These are phyloP conservation scores for Sycophila texana DNA, from an alignment of 2,888 invertebrate species.

Conservation along the genomic window DNA sequence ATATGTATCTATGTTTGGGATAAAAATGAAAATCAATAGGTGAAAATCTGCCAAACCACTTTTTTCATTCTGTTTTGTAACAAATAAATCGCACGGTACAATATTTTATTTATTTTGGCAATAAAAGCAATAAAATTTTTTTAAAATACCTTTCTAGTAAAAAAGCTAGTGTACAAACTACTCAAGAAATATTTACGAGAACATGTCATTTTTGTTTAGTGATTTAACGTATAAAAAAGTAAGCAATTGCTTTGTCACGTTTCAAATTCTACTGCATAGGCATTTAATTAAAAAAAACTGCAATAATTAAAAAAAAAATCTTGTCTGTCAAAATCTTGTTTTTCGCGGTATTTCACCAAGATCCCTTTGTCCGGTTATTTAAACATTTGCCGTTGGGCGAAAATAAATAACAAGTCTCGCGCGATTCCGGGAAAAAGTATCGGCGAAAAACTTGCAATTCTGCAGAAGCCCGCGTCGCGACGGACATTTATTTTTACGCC, in stretches of 20 bases:
- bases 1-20: too few relatives aligned
- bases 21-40: too few relatives aligned
- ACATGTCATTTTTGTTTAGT: background rate
- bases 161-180: too few relatives aligned
- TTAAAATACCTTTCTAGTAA: too few relatives aligned
- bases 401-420: conserved; percentile 10
- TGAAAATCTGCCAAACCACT: too few relatives aligned
- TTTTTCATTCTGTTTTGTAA: too few relatives aligned
- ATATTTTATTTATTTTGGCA: too few relatives aligned
- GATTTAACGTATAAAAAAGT: background rate
- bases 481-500: conserved; percentile 6
- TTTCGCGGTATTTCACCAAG: too few relatives aligned
- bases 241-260: conserved; percentile 16
- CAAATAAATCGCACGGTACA: too few relatives aligned
- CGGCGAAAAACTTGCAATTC: conserved; percentile 19
- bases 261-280: background rate
- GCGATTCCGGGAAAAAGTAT: background rate
- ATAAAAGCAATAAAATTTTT: too few relatives aligned
- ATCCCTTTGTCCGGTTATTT: background rate
- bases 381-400: conserved; percentile 11
- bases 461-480: background rate
- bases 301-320: background rate
- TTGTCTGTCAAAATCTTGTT: too few relatives aligned
- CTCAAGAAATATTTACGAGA: too few relatives aligned
- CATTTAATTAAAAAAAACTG: background rate